Percentiles rank a stretch among this genome's conserved stretches.
These are phyloP conservation scores for Coenobita brevimanus DNA, from an alignment of 1,140 invertebrate genomes.

Conservation along the genomic window DNA sequence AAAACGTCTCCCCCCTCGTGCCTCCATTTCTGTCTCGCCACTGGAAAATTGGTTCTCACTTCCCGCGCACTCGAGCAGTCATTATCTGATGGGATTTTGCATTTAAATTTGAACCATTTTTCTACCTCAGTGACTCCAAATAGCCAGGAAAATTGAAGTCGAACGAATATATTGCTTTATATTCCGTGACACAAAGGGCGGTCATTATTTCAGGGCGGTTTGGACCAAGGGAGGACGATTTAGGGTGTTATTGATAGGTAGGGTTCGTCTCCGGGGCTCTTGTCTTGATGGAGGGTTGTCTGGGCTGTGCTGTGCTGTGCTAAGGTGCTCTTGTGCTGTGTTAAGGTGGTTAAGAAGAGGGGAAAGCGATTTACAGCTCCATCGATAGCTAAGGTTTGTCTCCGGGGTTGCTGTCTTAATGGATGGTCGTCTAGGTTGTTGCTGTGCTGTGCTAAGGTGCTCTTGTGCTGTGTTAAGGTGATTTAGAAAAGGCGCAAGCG, in stretches of 20 bases:
- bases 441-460: neutral
- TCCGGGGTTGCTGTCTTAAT: slow-evolving; percentile 7
- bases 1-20: slow-evolving; percentile 51
- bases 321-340: neutral
- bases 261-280: neutral
- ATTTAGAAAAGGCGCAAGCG: too few species aligned
- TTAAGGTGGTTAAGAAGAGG: too few species aligned
- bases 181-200: slow-evolving; percentile 69
- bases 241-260: slow-evolving; percentile 43
- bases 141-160: slow-evolving; percentile 70
- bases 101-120: slow-evolving; percentile 70
- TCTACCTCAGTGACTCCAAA: slow-evolving; percentile 70
- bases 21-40: slow-evolving; percentile 65
- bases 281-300: neutral
- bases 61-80: slow-evolving; percentile 66
- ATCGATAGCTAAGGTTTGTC: too few species aligned
- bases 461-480: neutral
- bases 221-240: slow-evolving; percentile 60
- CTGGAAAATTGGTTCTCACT: slow-evolving; percentile 70
- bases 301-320: slow-evolving; percentile 9
- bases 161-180: slow-evolving; percentile 69
- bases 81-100: slow-evolving; percentile 70
- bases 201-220: slow-evolving; percentile 68
- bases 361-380: too few species aligned
- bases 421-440: slow-evolving; percentile 20